Base-by-base conservation (phyloP, 1,140 invertebrate species). In the Doryteuthis pealeii region DNA sequence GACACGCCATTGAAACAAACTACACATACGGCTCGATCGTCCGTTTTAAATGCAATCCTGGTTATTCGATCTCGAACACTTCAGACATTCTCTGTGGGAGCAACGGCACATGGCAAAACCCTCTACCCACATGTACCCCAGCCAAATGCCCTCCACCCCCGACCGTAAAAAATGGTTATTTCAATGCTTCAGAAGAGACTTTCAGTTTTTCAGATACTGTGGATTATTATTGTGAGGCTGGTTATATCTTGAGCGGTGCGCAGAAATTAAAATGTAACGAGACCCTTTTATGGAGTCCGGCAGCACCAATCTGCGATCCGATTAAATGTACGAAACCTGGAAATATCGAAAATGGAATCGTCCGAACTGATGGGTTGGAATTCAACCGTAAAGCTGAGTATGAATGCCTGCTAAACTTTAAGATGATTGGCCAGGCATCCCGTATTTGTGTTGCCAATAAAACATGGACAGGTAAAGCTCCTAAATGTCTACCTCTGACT, bases 401-500 rank as follows among this genome's bases (percentile, higher is more conserved):
- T 83, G 90, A 91, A 28, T 98, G 96, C 85, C 91, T 93, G 3
- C 90, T 92, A 81, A 93, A 93, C 0, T 91, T 94, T 72, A 89
- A 90, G 73, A 87, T 96, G 49, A 90, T 91, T 71, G 94, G 94
- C 33, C 91, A 93, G 3, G 90, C 91, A 22, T 92, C 93, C 86
- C 84, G 95, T 12, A 91, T 92, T 81, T 96, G 94, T 88, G 86
- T 93, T 74, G 92, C 92, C 80, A 93, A 92, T 81, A 93, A 93
- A 31, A 93, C 94, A 89, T 96, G 94, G 94, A 94, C 93, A 0
- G 92, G 92, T 77, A 91, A 92, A 1, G 93, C 94, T 74, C 94
- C 94, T 0, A 89, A 88, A 15, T 97, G 95, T 87, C 91, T 92
- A 87, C 92, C 94, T 95, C 73, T 85, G 1, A 72, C 73, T 12